Evolutionary conservation across 2,797 vertebrate genomes (phyloP).

Genomic region (Onychomys arenicola): DNA sequence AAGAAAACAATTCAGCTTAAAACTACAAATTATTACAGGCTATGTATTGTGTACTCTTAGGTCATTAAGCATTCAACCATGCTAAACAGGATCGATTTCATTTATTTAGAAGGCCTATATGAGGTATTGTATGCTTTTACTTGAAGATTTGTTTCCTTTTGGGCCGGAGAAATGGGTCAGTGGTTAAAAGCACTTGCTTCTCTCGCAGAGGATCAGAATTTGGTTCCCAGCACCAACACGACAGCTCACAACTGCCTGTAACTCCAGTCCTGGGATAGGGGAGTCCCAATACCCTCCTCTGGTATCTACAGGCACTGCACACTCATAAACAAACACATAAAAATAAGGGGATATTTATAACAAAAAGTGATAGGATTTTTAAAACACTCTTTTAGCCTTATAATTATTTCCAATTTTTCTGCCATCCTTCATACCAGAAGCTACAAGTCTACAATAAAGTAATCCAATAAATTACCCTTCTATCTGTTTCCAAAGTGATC

Average conservation of each 20-base stretch:
- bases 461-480: not conserved
- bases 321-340: not conserved
- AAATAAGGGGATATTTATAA: not conserved
- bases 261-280: not conserved
- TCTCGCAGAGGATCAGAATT: not conserved
- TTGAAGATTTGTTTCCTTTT: not conserved
- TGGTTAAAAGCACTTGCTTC: not conserved
- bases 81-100: not conserved
- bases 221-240: not conserved
- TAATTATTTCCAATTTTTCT: not conserved
- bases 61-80: not conserved
- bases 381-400: not conserved
- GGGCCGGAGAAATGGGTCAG: not conserved
- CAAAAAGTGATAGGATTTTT: not conserved
- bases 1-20: slow-evolving; percentile 8
- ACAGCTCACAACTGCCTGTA: not conserved
- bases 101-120: not conserved
- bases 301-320: not conserved
- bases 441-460: not conserved
- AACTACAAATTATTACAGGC: not conserved
- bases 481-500: not conserved
- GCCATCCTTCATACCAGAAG: not conserved
- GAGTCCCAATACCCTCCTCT: not conserved
- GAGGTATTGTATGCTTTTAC: not conserved
- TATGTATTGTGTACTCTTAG: not conserved